Evolutionary conservation across 2,113 vertebrate species (phyloP).

Genomic region (Spermophilus dauricus): DNA sequence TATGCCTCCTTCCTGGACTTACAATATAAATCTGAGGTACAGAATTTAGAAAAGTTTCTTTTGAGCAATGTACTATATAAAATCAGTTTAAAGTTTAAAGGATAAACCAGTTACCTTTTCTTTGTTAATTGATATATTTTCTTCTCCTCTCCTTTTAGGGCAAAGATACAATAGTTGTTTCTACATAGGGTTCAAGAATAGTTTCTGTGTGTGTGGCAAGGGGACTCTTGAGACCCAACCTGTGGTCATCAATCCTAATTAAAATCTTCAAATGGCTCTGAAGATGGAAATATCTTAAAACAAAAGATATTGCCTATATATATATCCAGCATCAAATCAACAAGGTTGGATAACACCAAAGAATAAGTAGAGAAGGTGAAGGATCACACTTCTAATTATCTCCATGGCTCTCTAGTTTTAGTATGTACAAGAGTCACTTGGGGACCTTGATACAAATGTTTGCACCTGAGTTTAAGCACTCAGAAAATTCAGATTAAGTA

Average conservation of each 20-base stretch:
- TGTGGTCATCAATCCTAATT: not conserved
- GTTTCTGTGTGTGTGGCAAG: not conserved
- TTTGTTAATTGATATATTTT: constrained; percentile 36
- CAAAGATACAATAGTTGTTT: not conserved
- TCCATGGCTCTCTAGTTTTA: not conserved
- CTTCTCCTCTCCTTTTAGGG: not conserved
- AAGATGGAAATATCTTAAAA: not conserved
- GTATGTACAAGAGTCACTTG: not conserved
- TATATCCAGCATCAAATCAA: not conserved
- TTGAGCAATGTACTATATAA: not conserved
- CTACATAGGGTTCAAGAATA: not conserved
- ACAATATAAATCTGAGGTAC: not conserved
- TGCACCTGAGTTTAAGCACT: not conserved
- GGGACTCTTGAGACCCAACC: not conserved
- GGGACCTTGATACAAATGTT: not conserved
- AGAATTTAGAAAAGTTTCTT: constrained; percentile 11
- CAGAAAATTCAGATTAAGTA: not conserved
- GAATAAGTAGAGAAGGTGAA: not conserved
- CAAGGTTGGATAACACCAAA: not conserved
- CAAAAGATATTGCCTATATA: not conserved
- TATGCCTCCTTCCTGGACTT: not conserved
- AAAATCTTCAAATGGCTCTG: not conserved
- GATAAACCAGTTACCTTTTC: not conserved
- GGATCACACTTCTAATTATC: not conserved
- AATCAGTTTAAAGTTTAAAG: not conserved